phyloP scores from a whole-genome alignment of 2,113 vertebrate species.

The Lethenteron reissneri region DNA sequence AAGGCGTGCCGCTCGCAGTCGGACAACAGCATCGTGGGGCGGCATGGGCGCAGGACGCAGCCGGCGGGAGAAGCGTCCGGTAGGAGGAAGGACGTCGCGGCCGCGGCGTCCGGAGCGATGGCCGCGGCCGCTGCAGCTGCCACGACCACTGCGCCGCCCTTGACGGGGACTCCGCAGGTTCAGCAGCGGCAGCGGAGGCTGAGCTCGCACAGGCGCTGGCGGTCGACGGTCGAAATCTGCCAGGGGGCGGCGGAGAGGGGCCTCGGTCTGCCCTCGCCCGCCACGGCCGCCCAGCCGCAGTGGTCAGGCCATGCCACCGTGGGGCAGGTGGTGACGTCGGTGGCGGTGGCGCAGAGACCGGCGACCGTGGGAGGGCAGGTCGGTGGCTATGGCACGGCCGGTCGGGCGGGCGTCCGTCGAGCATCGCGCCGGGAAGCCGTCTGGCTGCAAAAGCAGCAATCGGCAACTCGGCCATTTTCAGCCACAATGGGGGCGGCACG shows the following conservation, averaged over 20 bases:
- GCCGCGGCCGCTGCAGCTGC: not conserved
- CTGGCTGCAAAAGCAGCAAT: no score
- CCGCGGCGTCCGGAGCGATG: not conserved
- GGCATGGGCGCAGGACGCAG: slow-evolving; percentile 11
- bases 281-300: slow-evolving; percentile 13
- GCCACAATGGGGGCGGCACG: slow-evolving; percentile 8
- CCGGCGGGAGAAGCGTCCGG: no score
- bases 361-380: no score
- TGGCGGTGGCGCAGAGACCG: no score
- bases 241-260: slow-evolving; percentile 22
- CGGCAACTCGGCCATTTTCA: no score
- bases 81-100: no score
- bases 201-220: slow-evolving; percentile 31
- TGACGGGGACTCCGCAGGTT: slow-evolving; percentile 22
- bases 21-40: slow-evolving; percentile 39
- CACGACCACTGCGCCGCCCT: slow-evolving; percentile 11
- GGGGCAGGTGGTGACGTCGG: no score
- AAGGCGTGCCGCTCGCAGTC: slow-evolving; percentile 45
- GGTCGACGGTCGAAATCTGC: slow-evolving; percentile 45
- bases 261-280: not conserved
- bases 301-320: slow-evolving; percentile 1
- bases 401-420: no score
- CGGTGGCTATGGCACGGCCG: no score
- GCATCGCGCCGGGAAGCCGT: no score
- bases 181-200: slow-evolving; percentile 32